Conservation (phyloP, 2,113 vertebrate species). For the Machaerirhynchus nigripectus region DNA sequence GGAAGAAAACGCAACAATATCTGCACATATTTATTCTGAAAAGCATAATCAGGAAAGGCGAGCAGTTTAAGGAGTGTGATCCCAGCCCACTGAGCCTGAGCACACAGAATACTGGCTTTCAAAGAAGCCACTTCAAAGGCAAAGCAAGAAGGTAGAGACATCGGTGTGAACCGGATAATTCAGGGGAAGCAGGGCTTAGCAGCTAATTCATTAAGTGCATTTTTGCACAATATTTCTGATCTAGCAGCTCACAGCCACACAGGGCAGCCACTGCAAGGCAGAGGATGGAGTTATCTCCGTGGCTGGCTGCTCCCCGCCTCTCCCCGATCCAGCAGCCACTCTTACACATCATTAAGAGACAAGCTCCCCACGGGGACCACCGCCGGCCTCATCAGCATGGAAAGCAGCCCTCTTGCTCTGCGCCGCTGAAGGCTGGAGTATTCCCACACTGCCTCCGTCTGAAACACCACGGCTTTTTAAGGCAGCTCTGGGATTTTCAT, state of each 20-base stretch:
- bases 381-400: neutral
- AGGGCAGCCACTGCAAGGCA: neutral
- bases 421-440: neutral
- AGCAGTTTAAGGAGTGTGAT: neutral
- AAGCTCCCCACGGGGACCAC: neutral
- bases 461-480: neutral
- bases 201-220: neutral
- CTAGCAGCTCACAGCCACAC: neutral
- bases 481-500: neutral
- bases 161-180: neutral
- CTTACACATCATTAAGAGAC: conserved; percentile 51
- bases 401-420: conserved; percentile 6
- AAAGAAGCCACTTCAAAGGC: conserved; percentile 22
- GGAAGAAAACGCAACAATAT: conserved; percentile 42
- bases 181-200: neutral
- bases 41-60: neutral
- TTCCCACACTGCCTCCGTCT: neutral
- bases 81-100: neutral
- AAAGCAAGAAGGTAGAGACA: neutral
- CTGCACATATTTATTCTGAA: conserved; percentile 54
- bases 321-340: neutral
- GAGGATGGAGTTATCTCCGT: neutral
- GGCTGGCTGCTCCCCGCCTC: neutral
- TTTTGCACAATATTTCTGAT: neutral
- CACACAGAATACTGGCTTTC: neutral